Evolutionary conservation across 2,797 vertebrate species (phyloP).

Genomic region (Centroberyx gerrardi): DNA sequence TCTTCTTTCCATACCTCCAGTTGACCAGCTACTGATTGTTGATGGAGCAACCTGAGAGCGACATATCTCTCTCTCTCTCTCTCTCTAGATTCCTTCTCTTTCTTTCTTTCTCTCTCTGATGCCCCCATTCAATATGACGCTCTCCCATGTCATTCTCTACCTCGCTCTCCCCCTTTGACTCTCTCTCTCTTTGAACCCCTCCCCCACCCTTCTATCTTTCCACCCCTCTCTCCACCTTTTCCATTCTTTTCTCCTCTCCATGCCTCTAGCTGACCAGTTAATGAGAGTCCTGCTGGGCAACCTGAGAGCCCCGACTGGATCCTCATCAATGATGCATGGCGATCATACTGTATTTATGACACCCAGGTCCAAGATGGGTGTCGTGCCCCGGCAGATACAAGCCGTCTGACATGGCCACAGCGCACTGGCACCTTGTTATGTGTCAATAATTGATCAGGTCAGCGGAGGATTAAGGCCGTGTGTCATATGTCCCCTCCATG

Average conservation of each 20-base stretch:
- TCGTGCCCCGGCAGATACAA: conserved; percentile 18
- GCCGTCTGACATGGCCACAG: conserved; percentile 43
- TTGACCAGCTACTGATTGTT: no score
- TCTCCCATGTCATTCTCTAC: conserved; percentile 4
- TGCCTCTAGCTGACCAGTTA: conserved; percentile 5
- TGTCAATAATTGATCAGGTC: conserved; percentile 55
- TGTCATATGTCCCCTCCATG: conserved; percentile 38
- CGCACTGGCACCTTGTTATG: conserved; percentile 39
- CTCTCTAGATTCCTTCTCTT: background rate
- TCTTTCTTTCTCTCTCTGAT: background rate
- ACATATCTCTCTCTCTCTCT: background rate
- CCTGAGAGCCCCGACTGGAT: conserved; percentile 43
- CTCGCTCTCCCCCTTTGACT: background rate
- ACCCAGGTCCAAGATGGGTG: conserved; percentile 16
- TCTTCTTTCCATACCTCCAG: no score
- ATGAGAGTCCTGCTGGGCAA: conserved; percentile 44
- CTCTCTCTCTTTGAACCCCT: background rate
- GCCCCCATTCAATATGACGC: background rate
- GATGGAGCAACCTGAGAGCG: no score
- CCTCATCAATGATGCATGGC: conserved; percentile 60
- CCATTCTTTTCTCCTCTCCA: conserved; percentile 3
- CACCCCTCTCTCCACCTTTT: conserved; percentile 4
- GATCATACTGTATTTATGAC: conserved; percentile 68
- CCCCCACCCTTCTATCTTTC: background rate
- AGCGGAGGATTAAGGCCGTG: conserved; percentile 28